Conservation (phyloP, 2,797 vertebrate species). For the Anomalospiza imberbis region DNA sequence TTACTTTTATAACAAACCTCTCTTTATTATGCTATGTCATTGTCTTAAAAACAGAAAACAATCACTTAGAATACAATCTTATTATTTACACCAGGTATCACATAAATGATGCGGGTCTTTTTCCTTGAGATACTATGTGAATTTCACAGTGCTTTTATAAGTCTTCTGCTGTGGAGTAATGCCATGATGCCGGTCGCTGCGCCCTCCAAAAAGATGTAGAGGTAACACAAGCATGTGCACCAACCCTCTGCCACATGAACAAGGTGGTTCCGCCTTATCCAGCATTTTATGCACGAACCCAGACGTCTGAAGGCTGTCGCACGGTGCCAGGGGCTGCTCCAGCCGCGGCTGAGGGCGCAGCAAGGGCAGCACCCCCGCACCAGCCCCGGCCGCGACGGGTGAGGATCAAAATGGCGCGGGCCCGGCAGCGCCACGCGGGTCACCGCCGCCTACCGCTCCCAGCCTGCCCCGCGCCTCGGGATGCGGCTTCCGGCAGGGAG, state of each 20-base stretch:
- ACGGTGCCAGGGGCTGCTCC: accelerated
- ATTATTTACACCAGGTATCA: accelerated
- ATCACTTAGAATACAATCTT: accelerated
- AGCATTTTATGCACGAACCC: accelerated
- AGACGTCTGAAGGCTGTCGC: accelerated
- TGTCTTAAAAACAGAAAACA: accelerated
- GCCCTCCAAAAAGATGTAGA: accelerated
- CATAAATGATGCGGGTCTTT: accelerated
- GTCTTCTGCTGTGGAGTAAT: accelerated
- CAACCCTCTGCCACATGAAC: accelerated
- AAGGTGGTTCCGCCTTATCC: accelerated
- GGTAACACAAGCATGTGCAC: accelerated
- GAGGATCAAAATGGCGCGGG: not conserved
- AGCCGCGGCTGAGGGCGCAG: too few species aligned
- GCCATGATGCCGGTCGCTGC: accelerated
- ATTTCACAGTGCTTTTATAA: accelerated
- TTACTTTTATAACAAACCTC: accelerated
- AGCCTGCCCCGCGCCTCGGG: not conserved
- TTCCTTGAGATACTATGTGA: accelerated
- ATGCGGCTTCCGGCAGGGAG: not conserved
- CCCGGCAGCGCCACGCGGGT: not conserved
- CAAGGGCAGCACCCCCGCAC: accelerated
- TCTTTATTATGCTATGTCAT: not conserved
- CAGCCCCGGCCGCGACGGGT: accelerated
- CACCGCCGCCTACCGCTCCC: not conserved